Conservation (phyloP, 2,113 vertebrate species). For the Ptyas mucosa region DNA sequence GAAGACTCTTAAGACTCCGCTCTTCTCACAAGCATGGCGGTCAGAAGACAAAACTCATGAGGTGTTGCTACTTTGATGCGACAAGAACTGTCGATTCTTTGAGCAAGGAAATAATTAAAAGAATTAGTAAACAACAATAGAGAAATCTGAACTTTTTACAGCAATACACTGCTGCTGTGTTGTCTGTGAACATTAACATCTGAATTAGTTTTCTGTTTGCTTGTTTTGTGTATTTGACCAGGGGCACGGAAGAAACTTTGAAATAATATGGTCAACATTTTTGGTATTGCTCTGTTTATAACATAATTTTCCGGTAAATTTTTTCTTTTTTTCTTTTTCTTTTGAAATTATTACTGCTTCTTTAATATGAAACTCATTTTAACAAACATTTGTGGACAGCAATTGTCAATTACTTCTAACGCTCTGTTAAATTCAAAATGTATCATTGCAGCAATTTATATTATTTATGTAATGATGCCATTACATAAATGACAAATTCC, state of each 20-base stretch:
- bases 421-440: neutral
- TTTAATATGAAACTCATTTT: neutral
- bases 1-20: neutral
- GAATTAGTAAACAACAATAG: neutral
- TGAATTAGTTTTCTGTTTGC: neutral
- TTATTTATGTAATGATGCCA: neutral
- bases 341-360: neutral
- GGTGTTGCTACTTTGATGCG: neutral
- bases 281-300: neutral
- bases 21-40: neutral
- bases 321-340: neutral
- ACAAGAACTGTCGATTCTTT: neutral
- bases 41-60: neutral
- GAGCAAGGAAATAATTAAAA: neutral
- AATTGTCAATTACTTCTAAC: neutral
- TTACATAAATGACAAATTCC: neutral
- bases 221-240: neutral
- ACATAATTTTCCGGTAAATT: neutral
- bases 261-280: neutral
- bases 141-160: neutral
- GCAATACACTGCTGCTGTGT: neutral
- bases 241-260: neutral
- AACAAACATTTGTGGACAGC: neutral
- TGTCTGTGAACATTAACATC: neutral
- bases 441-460: neutral